These are phyloP conservation scores for Vanessa tameamea DNA, from an alignment of 1,140 invertebrate genomes.

Conservation along the genomic window DNA sequence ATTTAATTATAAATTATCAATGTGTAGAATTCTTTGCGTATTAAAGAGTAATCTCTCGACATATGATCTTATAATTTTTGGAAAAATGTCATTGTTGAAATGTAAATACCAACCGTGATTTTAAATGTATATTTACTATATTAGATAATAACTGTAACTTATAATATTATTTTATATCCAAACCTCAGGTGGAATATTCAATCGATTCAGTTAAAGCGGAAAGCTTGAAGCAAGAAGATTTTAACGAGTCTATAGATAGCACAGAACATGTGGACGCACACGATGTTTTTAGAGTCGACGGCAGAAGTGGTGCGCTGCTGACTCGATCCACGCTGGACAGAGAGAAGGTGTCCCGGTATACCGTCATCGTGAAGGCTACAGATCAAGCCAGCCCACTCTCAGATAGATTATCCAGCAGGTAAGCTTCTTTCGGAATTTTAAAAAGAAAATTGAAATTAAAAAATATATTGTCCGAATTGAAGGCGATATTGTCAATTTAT, in stretches of 20 bases:
- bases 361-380: constrained; percentile 90
- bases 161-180: background rate
- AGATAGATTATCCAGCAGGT: constrained; percentile 87
- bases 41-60: too few species aligned
- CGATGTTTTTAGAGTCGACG: constrained; percentile 90
- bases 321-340: constrained; percentile 92
- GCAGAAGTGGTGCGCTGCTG: constrained; percentile 90
- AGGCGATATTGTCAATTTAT: too few species aligned
- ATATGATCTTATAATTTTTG: too few species aligned
- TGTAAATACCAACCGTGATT: too few species aligned
- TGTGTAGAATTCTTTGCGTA: too few species aligned
- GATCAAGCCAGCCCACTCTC: constrained; percentile 89
- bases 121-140: too few species aligned
- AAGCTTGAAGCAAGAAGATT: constrained; percentile 58
- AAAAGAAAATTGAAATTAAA: too few species aligned
- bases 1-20: too few species aligned
- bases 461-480: too few species aligned
- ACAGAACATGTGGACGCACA: constrained; percentile 62
- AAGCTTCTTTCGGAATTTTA: background rate
- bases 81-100: too few species aligned
- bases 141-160: too few species aligned
- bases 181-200: constrained; percentile 86
- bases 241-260: constrained; percentile 71
- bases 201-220: constrained; percentile 86
- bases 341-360: constrained; percentile 93